These are phyloP conservation scores for Pinna nobilis DNA, from an alignment of 1,140 invertebrate genomes.

Conservation along the genomic window DNA sequence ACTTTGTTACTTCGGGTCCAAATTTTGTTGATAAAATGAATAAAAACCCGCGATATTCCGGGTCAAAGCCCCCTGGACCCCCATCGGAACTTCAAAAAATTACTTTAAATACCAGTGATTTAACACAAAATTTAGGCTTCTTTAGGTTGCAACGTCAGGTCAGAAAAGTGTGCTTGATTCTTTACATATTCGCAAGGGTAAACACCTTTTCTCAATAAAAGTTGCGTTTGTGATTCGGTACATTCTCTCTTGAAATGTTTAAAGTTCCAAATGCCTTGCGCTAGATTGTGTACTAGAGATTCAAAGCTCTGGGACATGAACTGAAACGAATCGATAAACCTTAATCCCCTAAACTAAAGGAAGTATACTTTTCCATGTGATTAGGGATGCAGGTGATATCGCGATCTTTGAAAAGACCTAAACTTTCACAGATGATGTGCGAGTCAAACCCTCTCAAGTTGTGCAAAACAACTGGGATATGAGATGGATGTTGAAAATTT, in stretches of 20 bases:
- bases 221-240: background rate
- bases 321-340: slow-evolving; percentile 34
- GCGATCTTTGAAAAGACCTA: slow-evolving; percentile 51
- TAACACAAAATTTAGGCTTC: too few relatives aligned
- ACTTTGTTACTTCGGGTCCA: too few relatives aligned
- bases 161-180: too few relatives aligned
- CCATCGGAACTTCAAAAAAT: too few relatives aligned
- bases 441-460: slow-evolving; percentile 71
- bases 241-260: slow-evolving; percentile 11
- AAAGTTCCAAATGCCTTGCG: slow-evolving; percentile 5
- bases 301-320: slow-evolving; percentile 13
- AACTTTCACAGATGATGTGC: slow-evolving; percentile 67
- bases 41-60: too few relatives aligned
- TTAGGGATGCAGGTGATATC: slow-evolving; percentile 68
- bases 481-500: slow-evolving; percentile 14
- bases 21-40: too few relatives aligned
- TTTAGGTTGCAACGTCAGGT: too few relatives aligned
- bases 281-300: background rate
- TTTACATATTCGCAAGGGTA: too few relatives aligned
- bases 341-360: slow-evolving; percentile 31
- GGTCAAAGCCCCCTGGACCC: too few relatives aligned
- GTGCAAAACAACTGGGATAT: slow-evolving; percentile 72
- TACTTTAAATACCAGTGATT: too few relatives aligned
- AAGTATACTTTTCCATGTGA: slow-evolving; percentile 69
- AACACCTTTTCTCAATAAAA: too few relatives aligned